Base-by-base conservation (phyloP, 1,140 invertebrate genomes). In the Coelopa frigida region DNA sequence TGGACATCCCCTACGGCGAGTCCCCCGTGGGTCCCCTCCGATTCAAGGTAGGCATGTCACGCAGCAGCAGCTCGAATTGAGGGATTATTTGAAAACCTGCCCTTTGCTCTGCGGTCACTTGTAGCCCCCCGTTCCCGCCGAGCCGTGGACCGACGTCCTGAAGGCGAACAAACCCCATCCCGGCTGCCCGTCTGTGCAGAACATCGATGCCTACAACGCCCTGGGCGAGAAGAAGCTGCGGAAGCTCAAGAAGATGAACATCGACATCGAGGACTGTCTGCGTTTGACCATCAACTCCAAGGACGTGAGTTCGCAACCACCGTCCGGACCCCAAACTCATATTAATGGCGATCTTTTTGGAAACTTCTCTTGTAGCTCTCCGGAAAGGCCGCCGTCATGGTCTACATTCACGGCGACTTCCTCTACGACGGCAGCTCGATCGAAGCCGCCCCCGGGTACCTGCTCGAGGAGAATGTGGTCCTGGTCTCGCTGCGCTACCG, bases 401-500 rank as follows among this genome's bases (percentile, higher is more conserved):
- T 70, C 8, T 70, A 69, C 40, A 55, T 70, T 11, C 67, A 70
- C 26, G 67, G 67, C 0, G 66, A 69, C 31, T 65, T 63, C 37
- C 62, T 70, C 44, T 63, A 69, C 29, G 63, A 68, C 2, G 63
- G 63, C 14, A 60, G 56, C 32, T 55, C 50, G 0, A 42, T 55
- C 22, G 58, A 68, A 33, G 64, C 60, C 0, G 53, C 61, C 17
- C 66, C 66, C 5, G 58, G 66, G 3, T 71, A 66, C 41, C 49
- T 72, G 24, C 36, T 72, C 66, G 78, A 71, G 41, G 44, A 71
- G 44, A 68, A 75, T 55, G 58, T 74, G 37, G 66, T 76, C 4
- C 44, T 75, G 32, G 72, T 76, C 2, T 57, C 69, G 1, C 59
- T 74, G 15, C 73, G 73, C 36, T 76, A 75, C 52, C 65, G 74